Conservation (phyloP, 2,113 vertebrate species). For the Tinamus guttatus region DNA sequence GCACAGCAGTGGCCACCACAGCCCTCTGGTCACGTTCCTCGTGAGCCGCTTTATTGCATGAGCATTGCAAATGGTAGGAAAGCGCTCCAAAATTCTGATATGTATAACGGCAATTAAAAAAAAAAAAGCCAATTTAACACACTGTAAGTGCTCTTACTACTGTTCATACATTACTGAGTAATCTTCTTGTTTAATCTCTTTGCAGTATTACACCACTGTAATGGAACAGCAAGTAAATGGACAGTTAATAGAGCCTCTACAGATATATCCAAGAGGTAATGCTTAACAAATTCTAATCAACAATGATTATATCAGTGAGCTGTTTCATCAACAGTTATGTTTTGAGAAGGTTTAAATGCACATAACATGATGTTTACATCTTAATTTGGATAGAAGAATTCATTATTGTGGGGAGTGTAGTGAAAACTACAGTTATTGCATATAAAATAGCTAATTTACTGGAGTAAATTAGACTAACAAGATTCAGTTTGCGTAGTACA, state of each 20-base stretch:
- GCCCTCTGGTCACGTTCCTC: neutral
- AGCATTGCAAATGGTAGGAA: neutral
- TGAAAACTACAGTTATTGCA: slow-evolving; percentile 68
- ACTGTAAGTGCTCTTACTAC: neutral
- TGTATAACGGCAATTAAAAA: neutral
- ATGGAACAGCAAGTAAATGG: slow-evolving; percentile 96
- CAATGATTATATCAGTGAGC: slow-evolving; percentile 61
- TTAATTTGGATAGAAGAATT: slow-evolving; percentile 65
- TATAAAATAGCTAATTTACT: slow-evolving; percentile 75
- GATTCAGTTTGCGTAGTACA: slow-evolving; percentile 61
- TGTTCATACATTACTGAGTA: slow-evolving; percentile 53
- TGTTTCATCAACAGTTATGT: slow-evolving; percentile 67
- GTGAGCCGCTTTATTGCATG: neutral
- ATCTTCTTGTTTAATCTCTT: slow-evolving; percentile 70
- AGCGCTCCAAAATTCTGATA: neutral
- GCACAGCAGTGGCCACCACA: neutral
- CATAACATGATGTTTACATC: slow-evolving; percentile 65
- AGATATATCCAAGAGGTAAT: slow-evolving; percentile 95
- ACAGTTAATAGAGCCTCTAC: slow-evolving; percentile 92
- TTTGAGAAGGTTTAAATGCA: slow-evolving; percentile 73
- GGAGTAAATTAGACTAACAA: slow-evolving; percentile 78
- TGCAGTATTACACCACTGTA: slow-evolving; percentile 95
- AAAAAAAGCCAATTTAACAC: slow-evolving; percentile 21
- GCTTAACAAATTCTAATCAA: slow-evolving; percentile 67
- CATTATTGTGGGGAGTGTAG: slow-evolving; percentile 55